These are phyloP conservation scores for Meandrusa payeni DNA, from an alignment of 2,888 invertebrate genomes.

Conservation along the genomic window DNA sequence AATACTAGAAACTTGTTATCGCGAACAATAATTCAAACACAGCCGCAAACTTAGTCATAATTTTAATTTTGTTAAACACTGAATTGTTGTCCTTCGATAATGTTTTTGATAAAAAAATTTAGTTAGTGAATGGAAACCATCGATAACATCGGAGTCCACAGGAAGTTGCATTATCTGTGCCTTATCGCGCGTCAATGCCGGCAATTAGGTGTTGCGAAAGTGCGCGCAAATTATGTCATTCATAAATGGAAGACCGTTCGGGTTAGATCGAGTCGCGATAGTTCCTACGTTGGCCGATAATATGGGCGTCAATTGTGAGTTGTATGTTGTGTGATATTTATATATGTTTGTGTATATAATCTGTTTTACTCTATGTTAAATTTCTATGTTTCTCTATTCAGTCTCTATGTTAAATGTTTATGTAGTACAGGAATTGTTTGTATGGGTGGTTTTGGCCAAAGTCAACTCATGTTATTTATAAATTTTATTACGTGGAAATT, in stretches of 20 bases:
- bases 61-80: constrained; percentile 1
- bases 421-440: no score
- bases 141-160: constrained; percentile 36
- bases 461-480: no score
- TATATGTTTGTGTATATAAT: no score
- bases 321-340: neutral
- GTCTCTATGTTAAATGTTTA: no score
- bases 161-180: constrained; percentile 44
- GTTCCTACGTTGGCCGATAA: neutral
- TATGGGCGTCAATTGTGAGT: constrained; percentile 21
- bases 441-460: no score
- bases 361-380: no score
- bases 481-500: no score
- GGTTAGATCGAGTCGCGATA: constrained; percentile 20
- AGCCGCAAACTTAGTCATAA: no score
- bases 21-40: no score
- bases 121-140: constrained; percentile 26
- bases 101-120: constrained; percentile 1
- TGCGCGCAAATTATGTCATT: constrained; percentile 22
- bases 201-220: constrained; percentile 27
- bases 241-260: constrained; percentile 20
- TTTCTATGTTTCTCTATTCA: no score
- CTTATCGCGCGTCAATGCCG: constrained; percentile 34
- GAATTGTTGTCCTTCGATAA: constrained; percentile 1
- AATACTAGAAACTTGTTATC: no score